Conservation (phyloP, 35 echinoderm and acorn worm genomes). For the Heliocidaris tuberculata region DNA sequence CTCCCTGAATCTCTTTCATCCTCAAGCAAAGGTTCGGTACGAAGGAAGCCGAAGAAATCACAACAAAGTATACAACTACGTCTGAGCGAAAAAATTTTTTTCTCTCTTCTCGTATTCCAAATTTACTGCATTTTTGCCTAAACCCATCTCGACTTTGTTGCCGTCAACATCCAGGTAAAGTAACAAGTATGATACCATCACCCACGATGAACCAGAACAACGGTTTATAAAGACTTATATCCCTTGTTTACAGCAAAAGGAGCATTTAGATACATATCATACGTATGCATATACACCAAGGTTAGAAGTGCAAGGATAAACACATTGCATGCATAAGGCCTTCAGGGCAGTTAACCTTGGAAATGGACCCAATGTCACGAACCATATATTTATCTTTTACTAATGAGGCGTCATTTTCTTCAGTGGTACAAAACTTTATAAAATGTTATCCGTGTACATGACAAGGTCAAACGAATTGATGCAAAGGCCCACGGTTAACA, state of each 20-base stretch:
- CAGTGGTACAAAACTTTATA: not conserved
- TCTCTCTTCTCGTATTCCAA: too few relatives aligned
- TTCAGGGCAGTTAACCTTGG: not conserved
- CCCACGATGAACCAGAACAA: not conserved
- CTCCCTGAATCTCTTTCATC: too few relatives aligned
- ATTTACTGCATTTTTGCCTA: too few relatives aligned
- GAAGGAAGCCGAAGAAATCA: too few relatives aligned
- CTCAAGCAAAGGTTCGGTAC: too few relatives aligned
- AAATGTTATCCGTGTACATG: not conserved
- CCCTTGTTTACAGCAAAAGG: not conserved
- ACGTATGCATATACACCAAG: not conserved
- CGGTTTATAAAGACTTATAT: not conserved
- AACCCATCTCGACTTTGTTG: too few relatives aligned
- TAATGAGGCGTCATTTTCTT: not conserved
- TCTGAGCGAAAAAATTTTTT: too few relatives aligned
- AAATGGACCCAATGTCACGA: not conserved
- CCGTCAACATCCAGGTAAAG: not conserved
- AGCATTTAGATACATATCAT: not conserved
- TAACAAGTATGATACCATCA: not conserved
- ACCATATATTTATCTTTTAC: not conserved
- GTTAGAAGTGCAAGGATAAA: not conserved
- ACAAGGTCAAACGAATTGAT: not conserved
- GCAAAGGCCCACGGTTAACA: not conserved
- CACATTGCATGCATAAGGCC: not conserved
- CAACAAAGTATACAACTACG: too few relatives aligned